These are phyloP conservation scores for Hippotragus niger DNA, from an alignment of 2,113 vertebrate genomes.

Conservation along the genomic window DNA sequence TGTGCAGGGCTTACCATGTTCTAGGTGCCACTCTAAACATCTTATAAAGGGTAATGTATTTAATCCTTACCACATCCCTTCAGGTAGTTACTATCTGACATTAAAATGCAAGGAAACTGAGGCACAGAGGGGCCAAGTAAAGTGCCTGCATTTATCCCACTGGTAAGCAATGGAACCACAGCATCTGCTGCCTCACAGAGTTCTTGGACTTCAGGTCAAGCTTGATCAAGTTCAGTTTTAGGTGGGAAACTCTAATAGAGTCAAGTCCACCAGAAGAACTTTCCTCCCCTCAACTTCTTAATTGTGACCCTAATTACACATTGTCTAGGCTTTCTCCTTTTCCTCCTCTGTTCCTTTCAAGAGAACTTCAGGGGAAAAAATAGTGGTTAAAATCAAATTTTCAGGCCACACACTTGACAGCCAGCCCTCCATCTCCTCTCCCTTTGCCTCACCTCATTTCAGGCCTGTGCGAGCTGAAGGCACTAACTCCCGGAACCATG, in stretches of 20 bases:
- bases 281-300: not conserved
- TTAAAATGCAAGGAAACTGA: not conserved
- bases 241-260: not conserved
- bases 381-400: not conserved
- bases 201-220: not conserved
- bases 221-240: not conserved
- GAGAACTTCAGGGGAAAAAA: not conserved
- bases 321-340: not conserved
- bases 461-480: not conserved
- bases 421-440: not conserved
- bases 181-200: not conserved
- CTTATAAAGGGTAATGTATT: not conserved
- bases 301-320: not conserved
- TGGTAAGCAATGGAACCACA: no score
- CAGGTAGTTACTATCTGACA: not conserved
- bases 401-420: not conserved
- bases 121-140: not conserved
- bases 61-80: not conserved
- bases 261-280: not conserved
- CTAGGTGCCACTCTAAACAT: not conserved
- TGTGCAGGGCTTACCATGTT: not conserved
- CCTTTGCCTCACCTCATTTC: fast-evolving
- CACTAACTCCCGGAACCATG: not conserved
- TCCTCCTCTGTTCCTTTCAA: not conserved
- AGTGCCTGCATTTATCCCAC: no score